Evolutionary conservation across 2,888 invertebrate species (phyloP), one percentile per base, ranked within the genome.

Genomic region (Arrhopalites spinosus): DNA sequence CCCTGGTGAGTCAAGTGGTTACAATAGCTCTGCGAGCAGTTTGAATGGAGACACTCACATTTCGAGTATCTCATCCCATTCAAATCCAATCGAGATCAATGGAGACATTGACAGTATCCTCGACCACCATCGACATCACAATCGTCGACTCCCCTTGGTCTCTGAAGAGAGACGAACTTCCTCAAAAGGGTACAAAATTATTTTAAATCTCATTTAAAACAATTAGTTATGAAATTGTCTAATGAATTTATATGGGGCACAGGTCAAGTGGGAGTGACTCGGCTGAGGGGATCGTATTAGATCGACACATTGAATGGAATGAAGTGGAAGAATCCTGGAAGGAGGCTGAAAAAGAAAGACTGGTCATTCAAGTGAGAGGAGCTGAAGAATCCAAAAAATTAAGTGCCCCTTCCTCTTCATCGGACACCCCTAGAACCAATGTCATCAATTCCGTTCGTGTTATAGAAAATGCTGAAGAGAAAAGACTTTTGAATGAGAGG

Each of bases 21-120:
- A 93, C 86, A 93, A 93, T 84, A 92, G 92, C 84, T 93, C 92
- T 0, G 92, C 92, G n/a, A 92, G 92, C 79, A 92, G 92, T 30
- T 91, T 92, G 0, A 92, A 92, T 0, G 90, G 90, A 3, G 93
- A 93, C 73, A 79, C 81, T n/a, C 81, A 81, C 29, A 78, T 78
- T 20, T 77, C 78, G 0, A 67, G 75, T 17, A 25, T 69, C 23
- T 75, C 75, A 20, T 75, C 75, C 17, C 61, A 45, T 27, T 69
- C 75, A 15, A 75, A 75, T 50, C 64, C 29, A n/a, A 50, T 29
- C 1, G 63, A 72, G n/a, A 5, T 63, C 5, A 72, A 63, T 63
- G 72, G 72, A 13, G 72, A 72, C 13, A 27, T 61, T 7, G 72
- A 72, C 25, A 15, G 17, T n/a, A n/a, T 30, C 17, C 36, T 59